Evolutionary conservation across 2,888 invertebrate species (phyloP).

Genomic region (Mellilla xanthometata): DNA sequence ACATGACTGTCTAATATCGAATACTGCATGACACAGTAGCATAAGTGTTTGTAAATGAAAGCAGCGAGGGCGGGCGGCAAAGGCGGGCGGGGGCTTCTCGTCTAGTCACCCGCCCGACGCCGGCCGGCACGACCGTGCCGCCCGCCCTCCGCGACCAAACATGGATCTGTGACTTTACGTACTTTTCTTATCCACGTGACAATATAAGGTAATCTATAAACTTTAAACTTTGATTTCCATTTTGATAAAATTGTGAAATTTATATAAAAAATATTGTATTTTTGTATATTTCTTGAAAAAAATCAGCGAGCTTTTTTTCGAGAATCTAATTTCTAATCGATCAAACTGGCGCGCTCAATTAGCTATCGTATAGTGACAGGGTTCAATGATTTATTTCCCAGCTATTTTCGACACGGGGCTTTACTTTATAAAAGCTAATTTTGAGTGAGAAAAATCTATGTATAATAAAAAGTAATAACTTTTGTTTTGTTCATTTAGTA

Average conservation of each 20-base stretch:
- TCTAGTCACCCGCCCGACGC: conserved; percentile 67
- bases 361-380: conserved; percentile 22
- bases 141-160: conserved; percentile 31
- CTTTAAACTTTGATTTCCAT: too few relatives aligned
- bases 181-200: conserved; percentile 34
- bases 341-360: conserved; percentile 23
- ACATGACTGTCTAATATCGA: conserved; percentile 32
- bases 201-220: conserved; percentile 40
- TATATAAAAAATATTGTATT: too few relatives aligned
- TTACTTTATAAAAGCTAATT: too few relatives aligned
- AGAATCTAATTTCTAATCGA: conserved; percentile 16
- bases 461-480: too few relatives aligned
- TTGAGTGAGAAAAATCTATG: too few relatives aligned
- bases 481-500: too few relatives aligned
- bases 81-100: conserved; percentile 44
- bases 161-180: conserved; percentile 43
- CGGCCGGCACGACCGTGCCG: conserved; percentile 56
- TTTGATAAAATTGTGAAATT: too few relatives aligned
- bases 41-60: conserved; percentile 50
- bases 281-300: too few relatives aligned
- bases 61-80: conserved; percentile 38
- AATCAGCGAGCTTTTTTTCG: conserved; percentile 6
- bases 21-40: conserved; percentile 44
- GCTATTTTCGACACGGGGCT: conserved; percentile 22
- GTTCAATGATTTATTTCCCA: conserved; percentile 22